Evolutionary conservation across 2,113 vertebrate species (phyloP), one percentile per base, ranked within the genome.

Genomic region (Elephantulus edwardii): DNA sequence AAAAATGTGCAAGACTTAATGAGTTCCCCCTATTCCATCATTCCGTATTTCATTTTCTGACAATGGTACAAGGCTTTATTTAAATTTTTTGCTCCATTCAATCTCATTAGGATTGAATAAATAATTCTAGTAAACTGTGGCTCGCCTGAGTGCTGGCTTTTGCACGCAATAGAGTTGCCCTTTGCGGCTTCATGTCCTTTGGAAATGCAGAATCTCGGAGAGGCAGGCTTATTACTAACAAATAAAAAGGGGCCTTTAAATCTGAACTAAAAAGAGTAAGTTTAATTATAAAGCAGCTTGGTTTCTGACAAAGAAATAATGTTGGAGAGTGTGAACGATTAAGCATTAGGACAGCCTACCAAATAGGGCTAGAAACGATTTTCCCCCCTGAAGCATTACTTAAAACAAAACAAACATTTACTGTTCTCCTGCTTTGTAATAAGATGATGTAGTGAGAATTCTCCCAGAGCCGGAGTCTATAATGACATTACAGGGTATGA

Each of bases 201-300:
- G 8, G 40, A 46, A 91, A 7, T 5, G 2, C 26, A 58, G 26
- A 16, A 33, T 56, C 24, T 48, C 50, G 11, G 19, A 11, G 38
- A 87, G 58, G 22, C 72, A 44, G 54, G 30, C 7, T 54, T 54
- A 60, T 13, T 20, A 52, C 30, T 71, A 56, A 77, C 40, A 74
- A 84, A 85, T 44, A 46, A 81, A 89, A 62, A 71, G 22, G 48
- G 9, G 64, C 38, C 8, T n/a, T 60, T 40, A 80, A 71, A 26
- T 52, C 62, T 86, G 66, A 89, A 78, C 12, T 64, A 58, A 88
- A 66, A 85, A 70, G 52, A 94, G 78, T 46, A n/a, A 54, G 10
- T 60, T 83, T 78, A 83, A 52, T 58, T n/a, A 71, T 12, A 76
- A 91, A 62, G 64, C 20, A 54, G 7, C 30, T 66, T 80, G 33